Evolutionary conservation across 1,140 invertebrate species (phyloP).

Genomic region (Dinoponera quadriceps): DNA sequence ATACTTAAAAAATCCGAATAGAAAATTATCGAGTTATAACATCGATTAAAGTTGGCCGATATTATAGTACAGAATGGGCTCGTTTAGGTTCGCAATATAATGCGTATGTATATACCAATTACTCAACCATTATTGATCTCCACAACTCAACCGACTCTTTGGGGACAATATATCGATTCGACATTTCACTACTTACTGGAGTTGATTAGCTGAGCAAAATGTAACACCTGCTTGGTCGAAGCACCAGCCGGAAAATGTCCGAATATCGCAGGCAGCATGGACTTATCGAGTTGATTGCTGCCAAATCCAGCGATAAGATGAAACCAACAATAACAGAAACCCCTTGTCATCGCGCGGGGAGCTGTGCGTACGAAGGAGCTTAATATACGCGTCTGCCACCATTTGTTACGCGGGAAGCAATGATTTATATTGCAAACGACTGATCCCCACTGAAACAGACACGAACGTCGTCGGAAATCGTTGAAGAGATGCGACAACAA

Average conservation of each 20-base stretch:
- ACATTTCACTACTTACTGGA: slow-evolving; percentile 74
- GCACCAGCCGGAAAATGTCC: slow-evolving; percentile 91
- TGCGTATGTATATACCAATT: no score
- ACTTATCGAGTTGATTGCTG: slow-evolving; percentile 83
- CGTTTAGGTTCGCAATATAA: no score
- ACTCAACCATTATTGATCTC: no score
- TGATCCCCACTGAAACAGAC: slow-evolving; percentile 81
- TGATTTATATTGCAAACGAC: slow-evolving; percentile 83
- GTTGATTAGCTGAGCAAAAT: slow-evolving; percentile 86
- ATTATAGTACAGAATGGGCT: no score
- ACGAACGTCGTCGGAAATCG: slow-evolving; percentile 10
- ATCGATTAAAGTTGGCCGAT: no score
- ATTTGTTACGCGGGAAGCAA: slow-evolving; percentile 81
- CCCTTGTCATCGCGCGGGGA: slow-evolving; percentile 78
- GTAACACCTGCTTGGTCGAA: slow-evolving; percentile 89
- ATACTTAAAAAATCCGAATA: no score
- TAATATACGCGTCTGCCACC: slow-evolving; percentile 79
- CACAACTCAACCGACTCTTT: no score
- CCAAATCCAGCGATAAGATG: slow-evolving; percentile 82
- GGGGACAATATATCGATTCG: neutral
- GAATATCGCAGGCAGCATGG: slow-evolving; percentile 87
- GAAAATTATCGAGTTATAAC: no score
- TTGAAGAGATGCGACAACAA: slow-evolving; percentile 15
- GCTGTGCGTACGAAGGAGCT: slow-evolving; percentile 80
- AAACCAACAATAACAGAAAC: slow-evolving; percentile 81